phyloP scores from a whole-genome alignment of 2,888 invertebrate genomes.

The Branchellion lobata region DNA sequence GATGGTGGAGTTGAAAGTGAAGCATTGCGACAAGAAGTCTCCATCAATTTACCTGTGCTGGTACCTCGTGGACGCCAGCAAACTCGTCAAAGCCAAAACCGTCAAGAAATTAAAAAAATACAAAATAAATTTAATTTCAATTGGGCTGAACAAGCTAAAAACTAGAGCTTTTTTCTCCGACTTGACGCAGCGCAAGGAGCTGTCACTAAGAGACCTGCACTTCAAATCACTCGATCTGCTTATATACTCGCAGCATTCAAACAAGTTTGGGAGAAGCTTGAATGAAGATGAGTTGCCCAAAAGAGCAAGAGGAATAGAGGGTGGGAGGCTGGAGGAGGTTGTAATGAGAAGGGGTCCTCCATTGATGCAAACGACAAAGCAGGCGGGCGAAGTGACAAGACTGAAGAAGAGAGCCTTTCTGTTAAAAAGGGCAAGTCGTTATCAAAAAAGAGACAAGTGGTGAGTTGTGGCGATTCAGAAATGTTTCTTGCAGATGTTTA shows the following conservation, averaged over 20 bases:
- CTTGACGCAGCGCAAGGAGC: neutral
- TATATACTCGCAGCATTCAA: neutral
- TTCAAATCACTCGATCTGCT: neutral
- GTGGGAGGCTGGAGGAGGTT: neutral
- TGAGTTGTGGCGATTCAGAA: neutral
- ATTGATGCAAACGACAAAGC: neutral
- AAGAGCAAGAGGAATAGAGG: neutral
- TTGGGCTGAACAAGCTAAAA: neutral
- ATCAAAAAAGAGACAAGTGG: neutral
- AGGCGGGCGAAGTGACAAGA: neutral
- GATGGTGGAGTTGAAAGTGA: neutral
- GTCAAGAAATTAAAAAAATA: neutral
- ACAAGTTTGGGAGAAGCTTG: neutral
- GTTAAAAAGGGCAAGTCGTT: neutral
- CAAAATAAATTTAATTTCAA: neutral
- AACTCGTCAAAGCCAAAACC: neutral
- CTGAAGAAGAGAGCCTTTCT: neutral
- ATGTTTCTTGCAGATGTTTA: too few relatives aligned
- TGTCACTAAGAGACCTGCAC: neutral
- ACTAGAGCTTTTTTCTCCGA: neutral
- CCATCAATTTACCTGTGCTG: neutral
- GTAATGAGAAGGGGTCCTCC: neutral
- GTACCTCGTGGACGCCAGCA: neutral
- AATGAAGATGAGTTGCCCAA: neutral
- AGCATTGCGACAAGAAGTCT: neutral